Base-by-base conservation (phyloP, 2,888 invertebrate genomes). In the Caenorhabditis sp. region DNA sequence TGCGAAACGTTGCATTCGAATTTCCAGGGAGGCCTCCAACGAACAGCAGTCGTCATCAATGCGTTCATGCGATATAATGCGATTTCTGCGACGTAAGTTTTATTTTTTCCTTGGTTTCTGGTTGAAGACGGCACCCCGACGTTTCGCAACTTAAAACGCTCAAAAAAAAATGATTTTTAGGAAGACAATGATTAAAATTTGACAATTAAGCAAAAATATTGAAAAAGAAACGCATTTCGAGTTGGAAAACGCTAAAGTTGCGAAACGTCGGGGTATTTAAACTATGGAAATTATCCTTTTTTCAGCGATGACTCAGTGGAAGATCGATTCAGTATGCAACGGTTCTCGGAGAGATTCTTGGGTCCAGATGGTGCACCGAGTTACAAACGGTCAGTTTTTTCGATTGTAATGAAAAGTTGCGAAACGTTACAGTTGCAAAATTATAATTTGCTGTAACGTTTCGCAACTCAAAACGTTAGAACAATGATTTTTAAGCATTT, bases 21-120 rank as follows among this genome's bases (percentile, higher is more conserved):
- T 35, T 82, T 74, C 2, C 80, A 86, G 94, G 96, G 96, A 51
- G 95, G 95, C 91, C 94, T 95, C 89, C 96, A 96, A 90, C 94
- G 96, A 74, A 94, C 96, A 37, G 96, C 96, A 56, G 95, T 96
- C 65, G 94, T 96, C 85, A 95, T 97, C 82, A 96, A 96, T 24
- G 96, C 96, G 15, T 97, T 96, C 93, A 95, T 97, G 95, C 96
- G 96, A 93, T 97, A 97, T 93, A 96, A 96, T 87, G 96, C 95
- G 91, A 96, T 97, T 90, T 97, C 96, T 93, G 96, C 96, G 68
- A 93, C 90, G 92, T 92, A 80, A 35, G 85, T 60, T 69, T 67
- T 20, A n/a, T n/a, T 50, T 40, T 22, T 32, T 47, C 32, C 4
- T n/a, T n/a, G n/a, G n/a, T n/a, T n/a, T n/a, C n/a, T n/a, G n/a